Percentiles rank a stretch among this genome's conserved stretches.
Evolutionary conservation across 2,888 invertebrate genomes (phyloP).

Genomic region (Nomada flava): DNA sequence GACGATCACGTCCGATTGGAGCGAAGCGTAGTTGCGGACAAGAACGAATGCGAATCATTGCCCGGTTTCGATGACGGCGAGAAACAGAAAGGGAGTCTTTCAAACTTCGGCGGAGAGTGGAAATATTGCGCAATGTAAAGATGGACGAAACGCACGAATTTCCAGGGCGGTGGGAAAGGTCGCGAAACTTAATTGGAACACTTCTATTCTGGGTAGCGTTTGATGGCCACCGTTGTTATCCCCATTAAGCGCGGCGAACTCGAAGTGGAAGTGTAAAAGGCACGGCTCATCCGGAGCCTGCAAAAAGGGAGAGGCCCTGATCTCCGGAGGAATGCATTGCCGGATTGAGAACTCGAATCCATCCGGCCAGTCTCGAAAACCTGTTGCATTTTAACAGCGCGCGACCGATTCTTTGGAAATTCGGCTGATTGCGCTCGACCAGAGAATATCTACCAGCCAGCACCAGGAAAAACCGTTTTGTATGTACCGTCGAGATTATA

Average conservation of each 20-base stretch:
- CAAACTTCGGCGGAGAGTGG: not conserved
- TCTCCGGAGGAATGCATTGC: constrained; percentile 52
- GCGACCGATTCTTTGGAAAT: constrained; percentile 65
- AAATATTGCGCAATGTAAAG: not conserved
- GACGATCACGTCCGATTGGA: constrained; percentile 18
- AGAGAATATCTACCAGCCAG: not conserved
- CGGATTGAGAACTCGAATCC: constrained; percentile 63
- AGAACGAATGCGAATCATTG: not conserved
- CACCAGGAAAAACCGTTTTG: constrained; percentile 35
- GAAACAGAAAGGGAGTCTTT: not conserved
- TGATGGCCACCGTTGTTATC: constrained; percentile 42
- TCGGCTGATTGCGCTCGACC: constrained; percentile 22
- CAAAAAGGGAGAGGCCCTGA: constrained; percentile 58
- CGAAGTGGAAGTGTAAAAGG: constrained; percentile 48
- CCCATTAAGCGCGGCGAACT: constrained; percentile 40
- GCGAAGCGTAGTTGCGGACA: not conserved
- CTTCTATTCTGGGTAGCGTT: constrained; percentile 46
- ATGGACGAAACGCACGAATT: constrained; percentile 12
- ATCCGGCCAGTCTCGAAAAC: constrained; percentile 67
- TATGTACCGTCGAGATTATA: constrained; percentile 5
- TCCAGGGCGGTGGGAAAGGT: constrained; percentile 32
- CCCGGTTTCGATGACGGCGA: too few species aligned
- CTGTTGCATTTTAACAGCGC: constrained; percentile 70
- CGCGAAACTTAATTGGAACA: constrained; percentile 32
- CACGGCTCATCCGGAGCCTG: constrained; percentile 44